Evolutionary conservation across 1,140 invertebrate species (phyloP).

Genomic region (Papilio glaucus): DNA sequence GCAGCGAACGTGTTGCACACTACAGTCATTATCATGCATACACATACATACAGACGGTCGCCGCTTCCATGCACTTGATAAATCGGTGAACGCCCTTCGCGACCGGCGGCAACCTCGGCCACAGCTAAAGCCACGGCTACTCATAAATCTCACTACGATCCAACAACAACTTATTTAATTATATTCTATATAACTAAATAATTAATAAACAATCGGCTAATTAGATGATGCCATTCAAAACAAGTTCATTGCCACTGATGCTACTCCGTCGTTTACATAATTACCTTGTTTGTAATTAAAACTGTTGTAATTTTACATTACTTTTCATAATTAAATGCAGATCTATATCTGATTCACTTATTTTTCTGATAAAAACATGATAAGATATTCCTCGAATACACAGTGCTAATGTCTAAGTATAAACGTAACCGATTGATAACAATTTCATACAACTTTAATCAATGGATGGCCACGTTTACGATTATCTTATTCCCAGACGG

Average conservation of each 20-base stretch:
- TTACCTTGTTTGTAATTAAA: neutral
- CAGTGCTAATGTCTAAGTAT: neutral
- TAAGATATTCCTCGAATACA: neutral
- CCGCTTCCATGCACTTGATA: constrained; percentile 34
- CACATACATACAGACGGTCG: neutral
- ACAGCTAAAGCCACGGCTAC: constrained; percentile 7
- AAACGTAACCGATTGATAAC: constrained; percentile 1
- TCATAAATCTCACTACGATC: neutral
- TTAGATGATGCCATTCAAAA: constrained; percentile 14
- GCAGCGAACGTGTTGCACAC: constrained; percentile 2
- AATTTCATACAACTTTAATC: neutral
- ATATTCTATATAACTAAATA: neutral
- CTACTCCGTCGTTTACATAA: neutral
- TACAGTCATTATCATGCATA: neutral
- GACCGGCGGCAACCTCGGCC: constrained; percentile 14
- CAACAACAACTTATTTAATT: neutral
- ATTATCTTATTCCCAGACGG: neutral
- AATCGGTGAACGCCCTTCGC: constrained; percentile 37
- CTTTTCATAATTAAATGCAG: neutral
- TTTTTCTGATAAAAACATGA: neutral
- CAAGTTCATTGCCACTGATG: constrained; percentile 17
- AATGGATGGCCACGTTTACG: neutral
- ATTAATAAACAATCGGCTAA: constrained; percentile 4
- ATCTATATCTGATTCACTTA: neutral
- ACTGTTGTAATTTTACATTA: neutral